phyloP scores from a whole-genome alignment of 53 echinoderm and acorn worm genomes.

The Crossaster papposus region DNA sequence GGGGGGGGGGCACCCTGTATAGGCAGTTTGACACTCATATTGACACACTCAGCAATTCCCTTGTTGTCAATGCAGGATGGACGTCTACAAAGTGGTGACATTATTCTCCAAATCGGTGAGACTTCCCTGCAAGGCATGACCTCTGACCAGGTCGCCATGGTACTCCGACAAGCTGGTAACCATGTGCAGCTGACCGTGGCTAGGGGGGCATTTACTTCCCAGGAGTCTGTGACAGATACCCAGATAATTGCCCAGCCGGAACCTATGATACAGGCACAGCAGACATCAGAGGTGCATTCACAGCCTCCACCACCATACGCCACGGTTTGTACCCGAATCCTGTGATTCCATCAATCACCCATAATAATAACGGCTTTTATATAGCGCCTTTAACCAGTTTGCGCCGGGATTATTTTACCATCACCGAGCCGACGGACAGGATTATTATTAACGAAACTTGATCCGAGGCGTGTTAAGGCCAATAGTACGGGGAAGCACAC shows the following conservation, averaged over 20 bases:
- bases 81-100: conserved; percentile 89
- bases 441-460: too few species aligned
- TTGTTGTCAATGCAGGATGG: conserved; percentile 73
- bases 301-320: conserved; percentile 55
- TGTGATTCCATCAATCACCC: not conserved
- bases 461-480: too few species aligned
- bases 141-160: conserved; percentile 89
- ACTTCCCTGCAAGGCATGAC: conserved; percentile 89
- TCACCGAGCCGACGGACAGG: too few species aligned
- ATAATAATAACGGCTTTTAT: too few species aligned
- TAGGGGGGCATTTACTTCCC: conserved; percentile 54
- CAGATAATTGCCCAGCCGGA: conserved; percentile 2
- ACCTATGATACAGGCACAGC: conserved; percentile 28
- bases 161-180: conserved; percentile 90
- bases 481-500: too few species aligned
- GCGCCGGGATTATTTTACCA: too few species aligned
- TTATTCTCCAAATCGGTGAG: conserved; percentile 93
- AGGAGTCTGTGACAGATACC: not conserved
- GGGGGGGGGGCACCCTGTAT: too few species aligned
- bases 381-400: too few species aligned
- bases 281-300: conserved; percentile 34
- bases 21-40: too few species aligned
- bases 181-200: conserved; percentile 84
- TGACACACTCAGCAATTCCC: too few species aligned
- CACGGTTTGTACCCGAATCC: not conserved